phyloP scores from a whole-genome alignment of 2,888 invertebrate species.

The Lasioglossum marginatum region DNA sequence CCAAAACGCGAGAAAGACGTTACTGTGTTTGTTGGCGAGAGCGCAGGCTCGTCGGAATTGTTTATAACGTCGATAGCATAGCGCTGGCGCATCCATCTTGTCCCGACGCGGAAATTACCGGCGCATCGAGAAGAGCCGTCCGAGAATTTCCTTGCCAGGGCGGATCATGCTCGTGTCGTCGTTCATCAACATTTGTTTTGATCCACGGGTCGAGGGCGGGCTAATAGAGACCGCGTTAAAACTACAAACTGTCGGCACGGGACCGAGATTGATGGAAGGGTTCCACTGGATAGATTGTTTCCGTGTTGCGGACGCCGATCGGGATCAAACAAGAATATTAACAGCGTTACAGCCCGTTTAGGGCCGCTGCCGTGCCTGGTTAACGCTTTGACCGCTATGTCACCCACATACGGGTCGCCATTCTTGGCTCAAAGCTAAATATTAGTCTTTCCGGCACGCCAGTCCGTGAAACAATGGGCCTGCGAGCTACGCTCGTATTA shows the following conservation, averaged over 20 bases:
- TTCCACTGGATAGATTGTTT: conserved; percentile 4
- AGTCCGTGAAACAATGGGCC: not conserved
- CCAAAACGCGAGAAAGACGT: not conserved
- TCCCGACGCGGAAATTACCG: not conserved
- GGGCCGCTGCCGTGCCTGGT: not conserved
- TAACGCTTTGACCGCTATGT: not conserved
- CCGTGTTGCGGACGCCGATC: not conserved
- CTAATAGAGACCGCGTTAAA: conserved; percentile 28
- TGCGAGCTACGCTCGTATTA: not conserved
- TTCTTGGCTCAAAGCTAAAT: conserved; percentile 9
- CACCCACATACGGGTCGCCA: conserved; percentile 8
- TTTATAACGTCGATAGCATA: not conserved
- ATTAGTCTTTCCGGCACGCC: not conserved
- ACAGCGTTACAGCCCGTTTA: not conserved
- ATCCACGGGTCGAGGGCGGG: not conserved
- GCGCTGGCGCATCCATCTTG: not conserved
- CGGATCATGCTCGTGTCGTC: conserved; percentile 12
- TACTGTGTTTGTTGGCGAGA: not conserved
- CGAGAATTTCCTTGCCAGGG: not conserved
- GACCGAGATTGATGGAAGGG: conserved; percentile 25
- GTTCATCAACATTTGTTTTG: conserved; percentile 45
- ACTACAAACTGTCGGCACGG: conserved; percentile 10
- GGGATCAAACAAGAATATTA: conserved; percentile 20
- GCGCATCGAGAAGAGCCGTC: conserved; percentile 3
- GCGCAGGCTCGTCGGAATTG: not conserved